Conservation (phyloP, 2,888 invertebrate species). For the Lasiommata megera region DNA sequence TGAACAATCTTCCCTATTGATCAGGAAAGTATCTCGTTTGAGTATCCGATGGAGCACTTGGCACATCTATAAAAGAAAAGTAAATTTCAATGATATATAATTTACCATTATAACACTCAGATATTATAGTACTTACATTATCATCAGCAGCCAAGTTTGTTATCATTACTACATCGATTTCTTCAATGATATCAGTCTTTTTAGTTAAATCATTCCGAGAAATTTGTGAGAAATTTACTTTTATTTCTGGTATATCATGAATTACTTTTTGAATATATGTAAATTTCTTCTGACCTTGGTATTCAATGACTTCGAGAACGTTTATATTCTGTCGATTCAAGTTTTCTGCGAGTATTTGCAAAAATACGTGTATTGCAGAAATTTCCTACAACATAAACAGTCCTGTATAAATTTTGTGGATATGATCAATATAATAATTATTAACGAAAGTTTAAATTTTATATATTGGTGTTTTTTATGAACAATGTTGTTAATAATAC, state of each 20-base stretch:
- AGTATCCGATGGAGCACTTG: constrained; percentile 35
- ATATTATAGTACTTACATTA: constrained; percentile 40
- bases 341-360: constrained; percentile 47
- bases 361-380: constrained; percentile 33
- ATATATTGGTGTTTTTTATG: too few relatives aligned
- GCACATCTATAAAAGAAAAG: constrained; percentile 34
- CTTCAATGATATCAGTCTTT: constrained; percentile 19
- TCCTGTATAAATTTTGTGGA: background rate
- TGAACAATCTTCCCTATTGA: constrained; percentile 34
- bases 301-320: constrained; percentile 36
- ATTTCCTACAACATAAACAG: constrained; percentile 34
- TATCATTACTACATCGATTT: constrained; percentile 37
- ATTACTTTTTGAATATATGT: constrained; percentile 28
- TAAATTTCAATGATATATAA: background rate
- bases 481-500: too few relatives aligned
- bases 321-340: constrained; percentile 37
- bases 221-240: constrained; percentile 28
- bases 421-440: background rate
- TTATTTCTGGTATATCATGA: constrained; percentile 30
- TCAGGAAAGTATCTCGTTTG: constrained; percentile 37
- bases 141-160: constrained; percentile 38
- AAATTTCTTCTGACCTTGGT: constrained; percentile 23
- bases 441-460: too few relatives aligned
- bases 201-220: constrained; percentile 23
- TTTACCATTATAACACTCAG: too few relatives aligned